Base-by-base conservation (phyloP, 2,888 invertebrate species). In the Archaeoteleia sp. region DNA sequence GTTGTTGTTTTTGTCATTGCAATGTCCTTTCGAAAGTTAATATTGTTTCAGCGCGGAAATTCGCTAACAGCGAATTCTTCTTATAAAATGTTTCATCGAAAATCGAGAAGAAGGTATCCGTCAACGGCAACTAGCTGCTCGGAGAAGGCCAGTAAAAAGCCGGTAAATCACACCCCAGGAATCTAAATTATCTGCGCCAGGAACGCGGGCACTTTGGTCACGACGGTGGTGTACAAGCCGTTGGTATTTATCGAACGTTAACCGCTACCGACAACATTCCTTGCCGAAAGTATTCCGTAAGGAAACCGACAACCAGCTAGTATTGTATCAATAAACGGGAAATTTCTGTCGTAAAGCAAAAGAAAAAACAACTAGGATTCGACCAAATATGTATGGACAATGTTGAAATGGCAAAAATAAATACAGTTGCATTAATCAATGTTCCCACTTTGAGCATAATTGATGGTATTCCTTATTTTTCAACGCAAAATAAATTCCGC, bases 231-330 rank as follows among this genome's bases (percentile, higher is more conserved):
- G 67, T 57, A 70, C 65, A 53, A 58, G 49, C 61, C 57, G 42
- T 61, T 48, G 76, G 79, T 79, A 80, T 81, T 81, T 81, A 79
- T 81, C 77, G 81, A 76, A 78, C 78, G 73, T 53, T 75, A 74
- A 76, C 75, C 75, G 65, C 75, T 70, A 58, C 51, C 61, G 67
- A 69, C 74, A 74, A 75, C 79, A 80, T 79, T 78, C 77, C 75
- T 72, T 53, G 32, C 55, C 67, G 72, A 74, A 79, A 78, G 74
- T 78, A 77, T 78, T 75, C 67, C 71, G 60, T 74, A 73, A 79
- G 61, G 74, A 65, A 65, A 72, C 63, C 42, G 49, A 53, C 65
- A 57, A 74, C 40, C 62, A 46, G 55, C 63, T 67, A 60, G 62
- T 34, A 63, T 65, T 48, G 46, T 43, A 53, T 48, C 48, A 55